Conservation (phyloP, 2,888 invertebrate species). For the Pimpla rufipes region DNA sequence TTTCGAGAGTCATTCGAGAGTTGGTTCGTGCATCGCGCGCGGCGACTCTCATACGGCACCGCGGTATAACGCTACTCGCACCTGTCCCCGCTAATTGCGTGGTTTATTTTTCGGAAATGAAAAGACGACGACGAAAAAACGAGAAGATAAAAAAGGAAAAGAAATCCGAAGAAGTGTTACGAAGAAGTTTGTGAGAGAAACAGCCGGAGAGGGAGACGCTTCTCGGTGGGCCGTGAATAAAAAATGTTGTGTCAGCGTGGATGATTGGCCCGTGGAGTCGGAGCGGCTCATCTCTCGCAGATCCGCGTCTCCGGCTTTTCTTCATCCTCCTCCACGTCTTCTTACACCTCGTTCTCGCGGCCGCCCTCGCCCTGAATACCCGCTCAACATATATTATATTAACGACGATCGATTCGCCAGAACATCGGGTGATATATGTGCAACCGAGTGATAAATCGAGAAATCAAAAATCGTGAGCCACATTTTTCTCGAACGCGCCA, state of each 20-base stretch:
- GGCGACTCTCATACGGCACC: constrained; percentile 19
- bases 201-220: constrained; percentile 13
- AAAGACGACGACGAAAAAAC: constrained; percentile 48
- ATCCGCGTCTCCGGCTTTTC: constrained; percentile 34
- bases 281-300: constrained; percentile 41
- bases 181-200: constrained; percentile 47
- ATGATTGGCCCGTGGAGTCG: constrained; percentile 68
- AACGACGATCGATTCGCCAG: constrained; percentile 55
- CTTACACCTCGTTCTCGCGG: constrained; percentile 10
- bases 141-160: no score
- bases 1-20: no score
- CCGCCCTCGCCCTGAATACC: constrained; percentile 42
- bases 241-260: constrained; percentile 73
- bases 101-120: constrained; percentile 40
- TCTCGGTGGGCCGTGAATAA: constrained; percentile 65
- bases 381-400: constrained; percentile 27
- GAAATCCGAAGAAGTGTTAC: constrained; percentile 48
- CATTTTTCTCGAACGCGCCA: background rate
- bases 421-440: constrained; percentile 38
- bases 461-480: constrained; percentile 10
- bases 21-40: background rate
- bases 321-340: background rate
- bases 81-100: constrained; percentile 52
- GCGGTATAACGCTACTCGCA: constrained; percentile 37
- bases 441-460: constrained; percentile 16